Conservation (phyloP, 2,888 invertebrate genomes). For the Pegoplata infirma region DNA sequence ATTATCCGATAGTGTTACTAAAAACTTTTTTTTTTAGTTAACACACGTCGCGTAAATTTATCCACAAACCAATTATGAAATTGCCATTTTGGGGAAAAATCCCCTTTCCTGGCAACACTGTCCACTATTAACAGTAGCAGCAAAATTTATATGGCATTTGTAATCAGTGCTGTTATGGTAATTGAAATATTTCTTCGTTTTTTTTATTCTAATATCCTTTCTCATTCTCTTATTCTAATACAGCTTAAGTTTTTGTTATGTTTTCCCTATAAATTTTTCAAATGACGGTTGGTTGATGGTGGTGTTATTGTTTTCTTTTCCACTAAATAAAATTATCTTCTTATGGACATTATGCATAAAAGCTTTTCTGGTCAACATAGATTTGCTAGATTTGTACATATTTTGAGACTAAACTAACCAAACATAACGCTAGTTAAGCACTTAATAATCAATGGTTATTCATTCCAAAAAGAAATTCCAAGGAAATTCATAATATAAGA, state of each 20-base stretch:
- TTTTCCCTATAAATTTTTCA: too few species aligned
- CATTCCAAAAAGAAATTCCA: background rate
- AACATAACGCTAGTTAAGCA: slow-evolving; percentile 27
- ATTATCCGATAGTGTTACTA: too few species aligned
- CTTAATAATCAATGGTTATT: slow-evolving; percentile 15
- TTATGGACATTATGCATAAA: slow-evolving; percentile 10
- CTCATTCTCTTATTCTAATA: background rate
- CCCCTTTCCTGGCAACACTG: too few species aligned
- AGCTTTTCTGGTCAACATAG: slow-evolving; percentile 8
- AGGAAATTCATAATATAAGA: background rate
- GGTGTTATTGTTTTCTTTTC: background rate
- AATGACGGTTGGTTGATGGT: background rate
- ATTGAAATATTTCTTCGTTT: slow-evolving; percentile 54
- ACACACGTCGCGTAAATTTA: too few species aligned
- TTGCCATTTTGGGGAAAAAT: too few species aligned
- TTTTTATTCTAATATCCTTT: slow-evolving; percentile 23
- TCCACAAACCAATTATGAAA: too few species aligned
- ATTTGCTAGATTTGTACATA: background rate
- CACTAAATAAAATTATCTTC: slow-evolving; percentile 11
- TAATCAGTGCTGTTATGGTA: slow-evolving; percentile 48
- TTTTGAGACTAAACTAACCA: background rate
- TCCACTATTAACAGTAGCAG: background rate
- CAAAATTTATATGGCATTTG: slow-evolving; percentile 26
- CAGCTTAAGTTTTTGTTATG: too few species aligned
- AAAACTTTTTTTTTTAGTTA: too few species aligned